Percentiles rank a stretch among this genome's conserved stretches.
Conservation (phyloP, 2,797 vertebrate species). For the Mormyrops attenuatus region DNA sequence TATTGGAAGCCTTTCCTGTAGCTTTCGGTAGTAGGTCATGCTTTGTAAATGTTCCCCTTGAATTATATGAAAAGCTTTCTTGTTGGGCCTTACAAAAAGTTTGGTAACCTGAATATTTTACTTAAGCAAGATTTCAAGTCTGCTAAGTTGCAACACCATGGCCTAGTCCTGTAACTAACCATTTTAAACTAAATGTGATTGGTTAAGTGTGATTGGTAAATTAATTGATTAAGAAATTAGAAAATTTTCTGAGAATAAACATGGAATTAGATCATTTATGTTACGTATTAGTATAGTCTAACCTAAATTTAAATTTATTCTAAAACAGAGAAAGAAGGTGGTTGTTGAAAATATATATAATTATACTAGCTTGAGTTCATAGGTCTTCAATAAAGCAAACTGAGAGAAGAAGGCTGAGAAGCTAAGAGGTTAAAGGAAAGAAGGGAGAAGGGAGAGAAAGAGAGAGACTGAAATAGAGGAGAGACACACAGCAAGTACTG, state of each 20-base stretch:
- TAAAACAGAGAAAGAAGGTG: not conserved
- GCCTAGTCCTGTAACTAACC: not conserved
- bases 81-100: not conserved
- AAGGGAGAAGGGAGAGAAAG: not conserved
- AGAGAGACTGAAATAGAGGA: constrained; percentile 4
- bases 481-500: constrained; percentile 29
- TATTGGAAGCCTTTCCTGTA: not conserved
- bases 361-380: not conserved
- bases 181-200: not conserved
- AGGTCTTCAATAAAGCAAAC: not conserved
- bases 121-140: not conserved
- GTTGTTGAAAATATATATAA: not conserved
- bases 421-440: not conserved
- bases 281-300: not conserved
- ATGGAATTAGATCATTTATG: not conserved
- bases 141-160: not conserved
- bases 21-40: not conserved
- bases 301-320: not conserved
- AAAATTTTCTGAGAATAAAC: not conserved
- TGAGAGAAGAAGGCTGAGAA: not conserved
- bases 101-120: not conserved
- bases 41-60: not conserved
- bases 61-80: not conserved
- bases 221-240: not conserved
- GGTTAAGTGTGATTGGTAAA: not conserved